These are phyloP conservation scores for Raja brachyura DNA, from an alignment of 2,113 vertebrate species.

Conservation along the genomic window DNA sequence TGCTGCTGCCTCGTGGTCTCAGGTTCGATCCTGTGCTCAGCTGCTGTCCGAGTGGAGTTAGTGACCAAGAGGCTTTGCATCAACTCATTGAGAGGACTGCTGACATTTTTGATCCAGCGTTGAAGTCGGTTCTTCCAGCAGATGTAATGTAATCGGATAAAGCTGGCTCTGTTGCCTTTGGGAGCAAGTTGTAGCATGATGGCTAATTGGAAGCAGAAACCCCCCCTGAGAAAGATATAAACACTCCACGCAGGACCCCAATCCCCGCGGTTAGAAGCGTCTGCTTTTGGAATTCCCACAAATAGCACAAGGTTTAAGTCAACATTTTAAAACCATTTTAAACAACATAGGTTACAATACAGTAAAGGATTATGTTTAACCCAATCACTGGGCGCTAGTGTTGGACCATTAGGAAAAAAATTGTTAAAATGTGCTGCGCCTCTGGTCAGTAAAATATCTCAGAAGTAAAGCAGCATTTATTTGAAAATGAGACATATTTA, in stretches of 20 bases:
- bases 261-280: not conserved
- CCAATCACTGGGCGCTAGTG: not conserved
- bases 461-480: conserved; percentile 10
- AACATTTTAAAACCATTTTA: conserved; percentile 25
- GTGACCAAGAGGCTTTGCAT: no score
- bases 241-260: not conserved
- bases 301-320: not conserved
- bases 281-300: not conserved
- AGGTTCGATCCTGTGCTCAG: no score
- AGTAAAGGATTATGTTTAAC: not conserved
- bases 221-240: not conserved
- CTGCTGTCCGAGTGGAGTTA: no score
- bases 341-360: not conserved
- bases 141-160: not conserved
- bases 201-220: not conserved
- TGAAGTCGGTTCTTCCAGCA: not conserved
- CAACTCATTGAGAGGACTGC: not conserved
- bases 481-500: conserved; percentile 32
- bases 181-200: not conserved
- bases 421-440: not conserved
- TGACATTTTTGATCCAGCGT: not conserved
- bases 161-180: not conserved
- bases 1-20: no score
- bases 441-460: not conserved
- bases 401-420: not conserved